Evolutionary conservation across 2,113 vertebrate species (phyloP).

Genomic region (Leptobrachium ailaonicum): DNA sequence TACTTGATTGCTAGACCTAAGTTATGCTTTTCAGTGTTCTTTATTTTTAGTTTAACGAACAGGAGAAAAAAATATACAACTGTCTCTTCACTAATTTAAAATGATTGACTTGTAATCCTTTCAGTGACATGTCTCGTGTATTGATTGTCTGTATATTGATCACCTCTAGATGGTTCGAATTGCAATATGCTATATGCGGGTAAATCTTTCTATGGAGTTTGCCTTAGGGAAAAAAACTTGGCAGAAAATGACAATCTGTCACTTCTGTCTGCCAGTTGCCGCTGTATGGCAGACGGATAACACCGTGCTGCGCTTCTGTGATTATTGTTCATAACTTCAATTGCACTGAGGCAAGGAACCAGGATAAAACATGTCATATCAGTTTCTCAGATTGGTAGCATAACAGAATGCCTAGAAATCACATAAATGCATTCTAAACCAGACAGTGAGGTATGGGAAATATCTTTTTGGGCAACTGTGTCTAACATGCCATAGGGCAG

Average conservation of each 20-base stretch:
- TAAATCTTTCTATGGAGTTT: background rate
- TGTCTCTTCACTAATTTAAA: background rate
- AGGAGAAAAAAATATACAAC: background rate
- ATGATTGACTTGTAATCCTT: background rate
- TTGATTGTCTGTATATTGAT: background rate
- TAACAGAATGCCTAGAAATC: too few relatives aligned
- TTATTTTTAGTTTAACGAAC: too few relatives aligned
- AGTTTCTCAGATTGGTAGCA: too few relatives aligned
- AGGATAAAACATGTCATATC: too few relatives aligned
- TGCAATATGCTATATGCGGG: background rate
- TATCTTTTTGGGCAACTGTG: too few relatives aligned
- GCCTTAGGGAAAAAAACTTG: background rate
- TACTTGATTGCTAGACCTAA: too few relatives aligned
- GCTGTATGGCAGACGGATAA: background rate
- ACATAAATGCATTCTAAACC: too few relatives aligned
- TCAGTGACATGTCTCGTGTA: background rate
- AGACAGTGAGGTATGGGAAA: too few relatives aligned
- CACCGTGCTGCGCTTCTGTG: background rate
- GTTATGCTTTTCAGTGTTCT: too few relatives aligned
- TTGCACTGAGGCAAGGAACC: too few relatives aligned
- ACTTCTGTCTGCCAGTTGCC: constrained; percentile 7
- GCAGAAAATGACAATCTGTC: background rate
- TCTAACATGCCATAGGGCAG: too few relatives aligned
- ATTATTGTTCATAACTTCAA: background rate
- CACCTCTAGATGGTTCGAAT: background rate